Evolutionary conservation across 1,140 invertebrate species (phyloP).

Genomic region (Drosophila paulistorum): DNA sequence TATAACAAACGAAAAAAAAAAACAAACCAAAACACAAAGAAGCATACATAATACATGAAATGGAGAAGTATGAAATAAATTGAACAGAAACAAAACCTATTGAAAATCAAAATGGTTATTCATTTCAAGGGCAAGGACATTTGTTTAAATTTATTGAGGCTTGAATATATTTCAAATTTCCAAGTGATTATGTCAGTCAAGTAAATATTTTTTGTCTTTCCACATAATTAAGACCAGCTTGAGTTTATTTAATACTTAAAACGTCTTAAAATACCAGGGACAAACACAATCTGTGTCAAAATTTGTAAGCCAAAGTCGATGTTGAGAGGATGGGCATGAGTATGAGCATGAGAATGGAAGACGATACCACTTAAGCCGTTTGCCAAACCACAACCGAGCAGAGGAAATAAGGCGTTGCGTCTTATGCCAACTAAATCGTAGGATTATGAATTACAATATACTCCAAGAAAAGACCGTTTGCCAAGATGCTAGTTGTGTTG

Average conservation of each 20-base stretch:
- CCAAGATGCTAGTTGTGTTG: slow-evolving; percentile 8
- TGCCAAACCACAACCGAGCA: slow-evolving; percentile 11
- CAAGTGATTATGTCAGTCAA: too few species aligned
- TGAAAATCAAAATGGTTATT: background rate
- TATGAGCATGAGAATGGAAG: background rate
- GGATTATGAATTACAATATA: slow-evolving; percentile 81
- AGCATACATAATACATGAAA: slow-evolving; percentile 40
- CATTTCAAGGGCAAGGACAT: slow-evolving; percentile 6
- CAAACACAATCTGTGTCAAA: slow-evolving; percentile 78
- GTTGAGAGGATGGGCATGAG: slow-evolving; percentile 2
- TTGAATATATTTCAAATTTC: background rate
- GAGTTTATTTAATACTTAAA: slow-evolving; percentile 58
- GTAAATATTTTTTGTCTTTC: background rate
- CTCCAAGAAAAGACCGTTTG: slow-evolving; percentile 44
- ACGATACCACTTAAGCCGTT: slow-evolving; percentile 19
- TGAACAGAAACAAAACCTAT: slow-evolving; percentile 2
- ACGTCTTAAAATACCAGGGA: slow-evolving; percentile 18
- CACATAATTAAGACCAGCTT: background rate
- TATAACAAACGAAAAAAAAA: slow-evolving; percentile 30
- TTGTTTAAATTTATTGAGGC: background rate
- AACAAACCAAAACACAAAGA: slow-evolving; percentile 46
- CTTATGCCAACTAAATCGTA: slow-evolving; percentile 73
- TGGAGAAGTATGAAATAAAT: slow-evolving; percentile 12
- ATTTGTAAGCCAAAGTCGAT: slow-evolving; percentile 55
- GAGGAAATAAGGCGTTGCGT: slow-evolving; percentile 43